Percentiles rank a stretch among this genome's conserved stretches.
These are phyloP conservation scores for Zhuqinia jingwanae DNA, from an alignment of 2,888 invertebrate genomes.

Conservation along the genomic window DNA sequence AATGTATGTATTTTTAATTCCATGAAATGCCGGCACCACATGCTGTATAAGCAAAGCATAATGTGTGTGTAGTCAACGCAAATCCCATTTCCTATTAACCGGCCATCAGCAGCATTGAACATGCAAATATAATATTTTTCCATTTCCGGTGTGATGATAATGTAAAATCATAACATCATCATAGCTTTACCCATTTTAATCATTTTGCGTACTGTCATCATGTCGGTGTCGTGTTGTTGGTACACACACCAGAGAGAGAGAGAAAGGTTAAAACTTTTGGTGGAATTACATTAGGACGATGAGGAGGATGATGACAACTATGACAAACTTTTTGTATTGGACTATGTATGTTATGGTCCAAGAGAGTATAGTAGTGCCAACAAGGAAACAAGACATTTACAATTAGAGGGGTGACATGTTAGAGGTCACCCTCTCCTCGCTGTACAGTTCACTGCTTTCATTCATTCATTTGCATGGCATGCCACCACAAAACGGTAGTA, in stretches of 20 bases:
- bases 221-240: too few species aligned
- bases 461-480: constrained; percentile 6
- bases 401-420: constrained; percentile 44
- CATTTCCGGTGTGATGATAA: constrained; percentile 30
- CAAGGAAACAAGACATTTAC: constrained; percentile 36
- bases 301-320: too few species aligned
- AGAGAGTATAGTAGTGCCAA: too few species aligned
- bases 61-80: background rate
- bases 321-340: constrained; percentile 12
- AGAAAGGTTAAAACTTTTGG: constrained; percentile 42
- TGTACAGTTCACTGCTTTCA: constrained; percentile 17
- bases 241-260: constrained; percentile 17
- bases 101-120: too few species aligned
- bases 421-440: constrained; percentile 28
- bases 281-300: too few species aligned
- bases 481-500: background rate
- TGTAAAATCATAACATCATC: constrained; percentile 4
- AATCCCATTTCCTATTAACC: background rate
- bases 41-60: background rate
- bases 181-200: background rate
- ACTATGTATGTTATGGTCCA: background rate
- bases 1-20: background rate
- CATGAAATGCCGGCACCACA: constrained; percentile 15
- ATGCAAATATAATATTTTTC: too few species aligned
- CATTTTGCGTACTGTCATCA: background rate